phyloP scores from a whole-genome alignment of 1,140 invertebrate species.

The Hyles euphorbiae region DNA sequence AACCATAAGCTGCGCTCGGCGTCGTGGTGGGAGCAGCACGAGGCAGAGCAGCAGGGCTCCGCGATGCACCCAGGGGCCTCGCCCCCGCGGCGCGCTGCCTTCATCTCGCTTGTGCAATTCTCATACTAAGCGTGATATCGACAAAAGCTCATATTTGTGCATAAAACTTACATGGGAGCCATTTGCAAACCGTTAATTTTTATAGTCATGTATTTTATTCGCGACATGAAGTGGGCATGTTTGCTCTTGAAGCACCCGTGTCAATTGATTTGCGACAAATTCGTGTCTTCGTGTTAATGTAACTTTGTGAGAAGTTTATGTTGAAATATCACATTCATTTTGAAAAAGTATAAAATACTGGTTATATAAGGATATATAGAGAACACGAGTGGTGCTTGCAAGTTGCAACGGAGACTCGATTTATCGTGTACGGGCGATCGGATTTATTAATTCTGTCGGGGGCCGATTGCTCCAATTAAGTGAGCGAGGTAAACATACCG shows the following conservation, averaged over 20 bases:
- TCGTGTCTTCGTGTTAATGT: slow-evolving; percentile 11
- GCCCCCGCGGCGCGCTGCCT: slow-evolving; percentile 41
- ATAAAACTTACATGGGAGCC: too few species aligned
- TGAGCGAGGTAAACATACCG: slow-evolving; percentile 51
- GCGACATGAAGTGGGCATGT: too few species aligned
- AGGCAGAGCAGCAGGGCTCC: slow-evolving; percentile 33
- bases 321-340: too few species aligned
- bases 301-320: slow-evolving; percentile 9
- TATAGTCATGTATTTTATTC: too few species aligned
- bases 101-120: slow-evolving; percentile 47
- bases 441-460: slow-evolving; percentile 58
- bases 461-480: slow-evolving; percentile 57
- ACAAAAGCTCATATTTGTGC: not conserved
- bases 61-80: slow-evolving; percentile 50
- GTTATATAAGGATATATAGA: too few species aligned
- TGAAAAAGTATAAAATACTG: too few species aligned
- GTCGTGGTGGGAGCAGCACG: slow-evolving; percentile 35
- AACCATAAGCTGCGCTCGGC: slow-evolving; percentile 42
- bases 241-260: too few species aligned
- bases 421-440: slow-evolving; percentile 40
- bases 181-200: too few species aligned
- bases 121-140: slow-evolving; percentile 23
- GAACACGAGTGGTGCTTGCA: slow-evolving; percentile 18
- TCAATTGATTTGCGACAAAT: not conserved
- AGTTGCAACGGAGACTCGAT: slow-evolving; percentile 29